phyloP scores from a whole-genome alignment of 2,113 vertebrate genomes.

The Pica pica region DNA sequence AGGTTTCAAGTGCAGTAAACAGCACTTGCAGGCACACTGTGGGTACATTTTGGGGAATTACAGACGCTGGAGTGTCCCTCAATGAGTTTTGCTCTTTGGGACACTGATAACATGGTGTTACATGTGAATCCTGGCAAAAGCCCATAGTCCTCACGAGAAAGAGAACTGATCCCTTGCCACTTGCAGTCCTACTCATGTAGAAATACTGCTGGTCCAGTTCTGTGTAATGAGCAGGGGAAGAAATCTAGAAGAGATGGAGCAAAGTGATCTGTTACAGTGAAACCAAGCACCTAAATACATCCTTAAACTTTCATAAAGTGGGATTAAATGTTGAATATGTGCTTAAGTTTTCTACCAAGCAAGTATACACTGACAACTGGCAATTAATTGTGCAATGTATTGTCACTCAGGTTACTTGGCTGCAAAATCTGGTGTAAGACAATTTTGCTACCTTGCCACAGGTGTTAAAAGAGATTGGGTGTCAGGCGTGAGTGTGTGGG shows the following conservation, averaged over 20 bases:
- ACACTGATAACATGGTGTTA: neutral
- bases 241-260: neutral
- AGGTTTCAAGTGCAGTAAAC: neutral
- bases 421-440: neutral
- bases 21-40: neutral
- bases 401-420: neutral
- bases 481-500: fast-evolving
- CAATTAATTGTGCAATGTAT: neutral
- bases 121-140: neutral
- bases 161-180: neutral
- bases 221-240: neutral
- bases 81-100: neutral
- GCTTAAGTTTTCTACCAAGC: neutral
- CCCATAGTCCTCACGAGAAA: neutral
- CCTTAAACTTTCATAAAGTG: neutral
- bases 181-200: neutral
- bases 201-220: neutral
- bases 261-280: neutral
- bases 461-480: neutral
- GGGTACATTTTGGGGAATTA: neutral
- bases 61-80: too few species aligned
- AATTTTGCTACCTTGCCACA: neutral
- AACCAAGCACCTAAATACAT: neutral
- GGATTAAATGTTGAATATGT: neutral
- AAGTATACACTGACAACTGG: neutral